These are phyloP conservation scores for Conchocele bisecta DNA, from an alignment of 2,888 invertebrate genomes.

Conservation along the genomic window DNA sequence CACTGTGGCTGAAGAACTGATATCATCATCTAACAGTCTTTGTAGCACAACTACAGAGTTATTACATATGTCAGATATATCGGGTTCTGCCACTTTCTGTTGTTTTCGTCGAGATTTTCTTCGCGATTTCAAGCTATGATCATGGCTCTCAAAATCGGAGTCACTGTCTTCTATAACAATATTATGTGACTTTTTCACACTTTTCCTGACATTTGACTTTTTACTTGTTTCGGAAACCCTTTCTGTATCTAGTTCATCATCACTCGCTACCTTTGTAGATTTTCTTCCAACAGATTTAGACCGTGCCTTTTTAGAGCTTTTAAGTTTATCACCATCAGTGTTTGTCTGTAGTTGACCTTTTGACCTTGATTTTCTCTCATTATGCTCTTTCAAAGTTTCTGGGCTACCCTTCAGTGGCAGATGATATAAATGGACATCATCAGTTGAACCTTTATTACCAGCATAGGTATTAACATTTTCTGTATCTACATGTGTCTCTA, in stretches of 20 bases:
- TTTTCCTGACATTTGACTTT: no score
- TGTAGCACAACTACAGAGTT: no score
- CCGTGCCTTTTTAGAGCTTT: not conserved
- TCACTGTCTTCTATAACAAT: not conserved
- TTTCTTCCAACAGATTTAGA: not conserved
- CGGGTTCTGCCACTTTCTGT: not conserved
- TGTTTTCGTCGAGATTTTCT: not conserved
- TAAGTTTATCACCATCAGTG: not conserved
- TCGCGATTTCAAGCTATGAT: not conserved
- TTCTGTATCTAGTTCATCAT: not conserved
- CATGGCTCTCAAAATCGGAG: conserved; percentile 2
- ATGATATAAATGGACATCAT: conserved; percentile 11
- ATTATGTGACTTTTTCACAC: not conserved
- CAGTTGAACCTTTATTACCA: not conserved
- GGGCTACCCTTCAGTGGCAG: conserved; percentile 38
- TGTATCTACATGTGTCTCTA: not conserved
- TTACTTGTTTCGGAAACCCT: not conserved
- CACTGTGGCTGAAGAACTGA: no score
- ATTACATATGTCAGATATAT: not conserved
- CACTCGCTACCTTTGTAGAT: not conserved
- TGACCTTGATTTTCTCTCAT: not conserved
- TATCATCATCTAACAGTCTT: no score
- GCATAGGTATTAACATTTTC: not conserved
- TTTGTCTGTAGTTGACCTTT: not conserved
- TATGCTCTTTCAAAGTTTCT: not conserved